Conservation (phyloP, 2,113 vertebrate species). For the Penelope pileata region DNA sequence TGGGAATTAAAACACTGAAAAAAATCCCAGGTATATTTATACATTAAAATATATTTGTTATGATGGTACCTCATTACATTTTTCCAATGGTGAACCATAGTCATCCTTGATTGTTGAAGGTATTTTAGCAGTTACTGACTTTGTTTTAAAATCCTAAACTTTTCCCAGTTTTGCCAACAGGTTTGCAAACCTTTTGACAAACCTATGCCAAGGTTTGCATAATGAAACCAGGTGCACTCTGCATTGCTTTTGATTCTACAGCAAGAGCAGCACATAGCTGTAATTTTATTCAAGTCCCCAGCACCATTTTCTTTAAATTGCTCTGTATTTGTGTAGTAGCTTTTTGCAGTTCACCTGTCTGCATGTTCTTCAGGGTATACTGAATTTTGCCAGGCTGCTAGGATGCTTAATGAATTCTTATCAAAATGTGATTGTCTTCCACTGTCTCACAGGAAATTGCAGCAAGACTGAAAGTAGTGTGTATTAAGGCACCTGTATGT, state of each 20-base stretch:
- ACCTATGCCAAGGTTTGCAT: background rate
- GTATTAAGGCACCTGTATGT: background rate
- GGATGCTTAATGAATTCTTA: background rate
- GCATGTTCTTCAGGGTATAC: background rate
- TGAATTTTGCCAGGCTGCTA: background rate
- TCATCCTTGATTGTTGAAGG: background rate
- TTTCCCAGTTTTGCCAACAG: background rate
- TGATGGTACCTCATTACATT: background rate
- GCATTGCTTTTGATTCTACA: background rate
- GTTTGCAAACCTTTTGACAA: background rate
- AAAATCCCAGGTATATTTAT: rapidly evolving
- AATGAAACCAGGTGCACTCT: background rate
- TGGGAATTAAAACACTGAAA: background rate
- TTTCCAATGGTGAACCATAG: background rate
- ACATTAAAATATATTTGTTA: background rate
- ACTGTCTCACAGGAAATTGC: background rate
- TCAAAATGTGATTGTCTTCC: background rate
- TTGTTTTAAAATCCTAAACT: background rate
- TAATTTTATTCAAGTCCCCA: constrained; percentile 13
- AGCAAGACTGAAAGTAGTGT: background rate
- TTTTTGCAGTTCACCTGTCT: background rate
- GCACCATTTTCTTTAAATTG: constrained; percentile 19
- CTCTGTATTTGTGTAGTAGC: background rate
- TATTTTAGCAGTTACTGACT: background rate
- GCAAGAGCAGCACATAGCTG: background rate